Evolutionary conservation across 1,140 invertebrate genomes (phyloP), one percentile per base, ranked within the genome.

Genomic region (Neodiprion virginianus): DNA sequence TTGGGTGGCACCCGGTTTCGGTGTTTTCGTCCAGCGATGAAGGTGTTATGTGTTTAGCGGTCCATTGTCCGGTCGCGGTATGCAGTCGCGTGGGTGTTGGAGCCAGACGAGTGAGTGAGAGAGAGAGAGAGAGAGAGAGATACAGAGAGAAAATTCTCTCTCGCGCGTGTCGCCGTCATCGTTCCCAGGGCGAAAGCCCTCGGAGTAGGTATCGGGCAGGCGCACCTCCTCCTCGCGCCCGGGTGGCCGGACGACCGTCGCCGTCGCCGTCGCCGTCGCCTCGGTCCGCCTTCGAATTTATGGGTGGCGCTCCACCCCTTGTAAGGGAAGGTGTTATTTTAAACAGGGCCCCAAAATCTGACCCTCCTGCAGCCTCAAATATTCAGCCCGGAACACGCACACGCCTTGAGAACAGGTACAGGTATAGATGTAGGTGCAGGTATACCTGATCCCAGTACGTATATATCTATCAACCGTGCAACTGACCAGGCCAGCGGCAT

Each of bases 261-360:
- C 28, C 28, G 28, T 40, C 28, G 28, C 28, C 28, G 53, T 12
- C 53, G 11, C 11, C 73, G 23, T 67, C 69, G 53, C 17, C 69
- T 40, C 82, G 80, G 83, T 77, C 78, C 79, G 79, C 21, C 21
- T 69, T 79, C 76, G 81, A 85, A 87, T 87, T 88, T 88, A 88
- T 88, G 84, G 85, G 80, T 86, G 86, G 86, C 86, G 86, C 86
- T 87, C 86, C 84, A 80, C 77, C 77, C 74, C 72, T 73, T 78
- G 79, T 79, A 81, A 81, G 80, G 78, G 79, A 77, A 80, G 79
- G 80, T 83, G 80, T 79, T 81, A 81, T 81, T 82, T 83, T 75
- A 79, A 78, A 75, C 21, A 72, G 65, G 71, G 21, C 28, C 28
- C 28, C 2, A 40, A 40, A 5, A 40, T 40, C 28, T 40, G 28